These are phyloP conservation scores for Turritopsis dohrnii DNA, from an alignment of 30 jellyfish, hydroid and myxozoan species.

Conservation along the genomic window DNA sequence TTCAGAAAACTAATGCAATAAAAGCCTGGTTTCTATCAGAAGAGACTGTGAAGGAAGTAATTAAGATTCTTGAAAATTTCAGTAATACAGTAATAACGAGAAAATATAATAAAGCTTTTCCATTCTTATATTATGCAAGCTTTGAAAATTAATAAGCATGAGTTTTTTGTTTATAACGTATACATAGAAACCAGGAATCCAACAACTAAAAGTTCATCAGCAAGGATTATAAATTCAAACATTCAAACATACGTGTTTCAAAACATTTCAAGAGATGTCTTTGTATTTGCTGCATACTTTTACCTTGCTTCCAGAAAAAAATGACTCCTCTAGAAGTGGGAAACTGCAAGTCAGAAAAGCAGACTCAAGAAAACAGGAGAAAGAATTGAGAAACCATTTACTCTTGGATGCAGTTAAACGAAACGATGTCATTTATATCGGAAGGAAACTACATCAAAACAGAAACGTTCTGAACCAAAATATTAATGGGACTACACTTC, in stretches of 20 bases:
- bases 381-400: neutral
- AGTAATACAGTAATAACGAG: neutral
- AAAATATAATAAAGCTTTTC: neutral
- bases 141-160: too few species aligned
- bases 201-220: neutral
- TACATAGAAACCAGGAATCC: neutral
- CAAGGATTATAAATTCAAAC: neutral
- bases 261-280: neutral
- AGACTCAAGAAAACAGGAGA: neutral
- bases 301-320: neutral
- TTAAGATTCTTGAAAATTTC: neutral
- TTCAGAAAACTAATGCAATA: too few species aligned
- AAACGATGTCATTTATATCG: neutral
- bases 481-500: neutral
- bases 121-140: neutral
- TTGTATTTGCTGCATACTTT: neutral
- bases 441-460: neutral
- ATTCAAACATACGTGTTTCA: neutral
- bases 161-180: neutral
- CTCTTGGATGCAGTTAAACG: neutral
- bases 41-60: neutral
- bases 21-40: neutral
- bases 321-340: neutral
- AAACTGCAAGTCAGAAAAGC: too few species aligned
- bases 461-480: neutral